Percentiles rank a stretch among this genome's conserved stretches.
Conservation (phyloP, 2,888 invertebrate species). For the Prenolepis imparis region DNA sequence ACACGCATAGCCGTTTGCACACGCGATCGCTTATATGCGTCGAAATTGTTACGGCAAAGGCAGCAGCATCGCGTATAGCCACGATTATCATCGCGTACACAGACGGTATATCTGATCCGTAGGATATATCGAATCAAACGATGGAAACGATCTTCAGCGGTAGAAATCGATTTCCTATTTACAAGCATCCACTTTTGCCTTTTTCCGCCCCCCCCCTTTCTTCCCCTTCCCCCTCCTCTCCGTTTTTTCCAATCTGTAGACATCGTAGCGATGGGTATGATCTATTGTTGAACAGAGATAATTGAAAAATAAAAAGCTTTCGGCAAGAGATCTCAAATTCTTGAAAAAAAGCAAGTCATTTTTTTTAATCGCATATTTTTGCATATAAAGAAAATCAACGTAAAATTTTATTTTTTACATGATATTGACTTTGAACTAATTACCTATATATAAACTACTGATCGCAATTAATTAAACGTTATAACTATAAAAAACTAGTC, state of each 20-base stretch:
- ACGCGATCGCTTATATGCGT: conserved; percentile 1
- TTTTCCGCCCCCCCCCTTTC: conserved; percentile 59
- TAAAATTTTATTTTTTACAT: conserved; percentile 57
- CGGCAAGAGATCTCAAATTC: background rate
- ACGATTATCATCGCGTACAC: conserved; percentile 64
- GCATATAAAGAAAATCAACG: background rate
- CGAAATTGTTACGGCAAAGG: conserved; percentile 29
- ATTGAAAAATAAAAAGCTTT: background rate
- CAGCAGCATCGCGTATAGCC: conserved; percentile 34
- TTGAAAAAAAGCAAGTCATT: background rate
- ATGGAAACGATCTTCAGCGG: conserved; percentile 77
- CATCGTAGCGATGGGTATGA: conserved; percentile 62
- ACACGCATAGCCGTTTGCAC: conserved; percentile 32
- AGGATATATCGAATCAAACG: conserved; percentile 74
- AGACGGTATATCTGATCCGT: conserved; percentile 57
- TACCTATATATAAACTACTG: background rate
- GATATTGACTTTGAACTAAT: background rate
- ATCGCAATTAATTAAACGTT: background rate
- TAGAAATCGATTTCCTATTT: conserved; percentile 80
- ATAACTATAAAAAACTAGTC: background rate
- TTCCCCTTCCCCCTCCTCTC: conserved; percentile 67
- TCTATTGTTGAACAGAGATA: conserved; percentile 35
- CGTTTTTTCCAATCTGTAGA: conserved; percentile 65
- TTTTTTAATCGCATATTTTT: background rate
- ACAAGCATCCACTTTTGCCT: conserved; percentile 66